Evolutionary conservation across 2,888 invertebrate species (phyloP).

Genomic region (Branchipolynoe longqiensis): DNA sequence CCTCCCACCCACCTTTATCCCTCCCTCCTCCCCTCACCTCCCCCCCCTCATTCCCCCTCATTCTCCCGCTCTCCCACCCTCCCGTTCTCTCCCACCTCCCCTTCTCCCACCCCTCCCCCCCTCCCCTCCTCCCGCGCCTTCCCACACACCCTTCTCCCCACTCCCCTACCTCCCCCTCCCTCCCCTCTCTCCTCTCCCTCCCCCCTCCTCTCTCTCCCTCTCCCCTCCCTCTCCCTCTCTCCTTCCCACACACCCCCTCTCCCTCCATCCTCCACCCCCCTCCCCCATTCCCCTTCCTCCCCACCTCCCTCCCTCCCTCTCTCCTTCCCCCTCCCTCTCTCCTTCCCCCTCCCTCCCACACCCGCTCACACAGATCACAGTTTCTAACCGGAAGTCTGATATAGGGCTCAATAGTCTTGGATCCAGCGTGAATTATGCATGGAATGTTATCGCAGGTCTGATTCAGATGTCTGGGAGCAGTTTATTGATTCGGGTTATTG

Average conservation of each 20-base stretch:
- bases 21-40: not conserved
- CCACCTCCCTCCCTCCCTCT: not conserved
- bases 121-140: not conserved
- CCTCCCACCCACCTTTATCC: no score
- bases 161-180: not conserved
- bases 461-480: no score
- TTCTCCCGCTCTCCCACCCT: not conserved
- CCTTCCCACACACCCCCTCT: not conserved
- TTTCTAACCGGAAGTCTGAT: no score
- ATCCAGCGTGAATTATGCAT: no score
- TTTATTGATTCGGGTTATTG: no score
- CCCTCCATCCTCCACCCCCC: not conserved
- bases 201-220: not conserved
- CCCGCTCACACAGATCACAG: not conserved
- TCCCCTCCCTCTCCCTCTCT: not conserved
- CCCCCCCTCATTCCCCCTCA: not conserved
- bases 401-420: no score
- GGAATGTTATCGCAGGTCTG: no score
- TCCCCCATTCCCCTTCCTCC: not conserved
- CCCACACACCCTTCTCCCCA: not conserved
- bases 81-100: not conserved
- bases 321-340: not conserved
- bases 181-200: not conserved
- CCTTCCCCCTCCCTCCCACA: not conserved
- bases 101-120: not conserved